These are phyloP conservation scores for Buathra laborator DNA, from an alignment of 2,888 invertebrate genomes.

Conservation along the genomic window DNA sequence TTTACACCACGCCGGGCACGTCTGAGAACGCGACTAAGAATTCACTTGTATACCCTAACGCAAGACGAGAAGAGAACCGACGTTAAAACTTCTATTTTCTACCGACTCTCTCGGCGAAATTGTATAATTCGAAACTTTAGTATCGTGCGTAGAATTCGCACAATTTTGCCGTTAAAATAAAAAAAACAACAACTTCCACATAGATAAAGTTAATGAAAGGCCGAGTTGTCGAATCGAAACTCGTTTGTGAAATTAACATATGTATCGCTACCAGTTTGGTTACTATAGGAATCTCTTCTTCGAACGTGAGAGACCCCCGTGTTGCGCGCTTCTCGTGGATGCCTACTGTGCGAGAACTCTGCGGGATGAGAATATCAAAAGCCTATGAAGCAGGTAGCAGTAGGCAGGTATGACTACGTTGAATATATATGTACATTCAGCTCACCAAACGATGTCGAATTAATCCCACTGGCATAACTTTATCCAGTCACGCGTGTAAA, in stretches of 20 bases:
- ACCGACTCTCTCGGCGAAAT: background rate
- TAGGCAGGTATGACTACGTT: slow-evolving; percentile 44
- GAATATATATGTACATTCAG: background rate
- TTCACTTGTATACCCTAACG: background rate
- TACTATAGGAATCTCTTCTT: slow-evolving; percentile 47
- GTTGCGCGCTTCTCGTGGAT: slow-evolving; percentile 8
- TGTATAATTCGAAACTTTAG: slow-evolving; percentile 6
- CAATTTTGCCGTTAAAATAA: slow-evolving; percentile 21
- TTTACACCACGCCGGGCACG: background rate
- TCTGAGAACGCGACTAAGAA: slow-evolving; percentile 48
- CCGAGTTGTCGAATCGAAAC: slow-evolving; percentile 54
- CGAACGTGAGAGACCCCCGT: slow-evolving; percentile 39
- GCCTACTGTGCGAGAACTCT: slow-evolving; percentile 9
- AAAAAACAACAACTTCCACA: slow-evolving; percentile 32
- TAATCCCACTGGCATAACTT: slow-evolving; percentile 59
- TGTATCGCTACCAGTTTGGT: slow-evolving; percentile 65
- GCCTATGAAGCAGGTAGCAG: slow-evolving; percentile 30
- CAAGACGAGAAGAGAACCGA: slow-evolving; percentile 8
- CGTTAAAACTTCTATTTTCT: slow-evolving; percentile 22
- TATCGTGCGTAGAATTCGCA: slow-evolving; percentile 29
- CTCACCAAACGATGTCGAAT: slow-evolving; percentile 45
- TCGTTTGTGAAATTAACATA: slow-evolving; percentile 65
- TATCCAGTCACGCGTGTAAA: slow-evolving; percentile 54
- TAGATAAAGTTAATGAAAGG: slow-evolving; percentile 31
- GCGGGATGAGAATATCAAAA: slow-evolving; percentile 55